These are phyloP conservation scores for Heliopora coerulea DNA, from an alignment of 92 coral and sea anemone genomes.

Conservation along the genomic window DNA sequence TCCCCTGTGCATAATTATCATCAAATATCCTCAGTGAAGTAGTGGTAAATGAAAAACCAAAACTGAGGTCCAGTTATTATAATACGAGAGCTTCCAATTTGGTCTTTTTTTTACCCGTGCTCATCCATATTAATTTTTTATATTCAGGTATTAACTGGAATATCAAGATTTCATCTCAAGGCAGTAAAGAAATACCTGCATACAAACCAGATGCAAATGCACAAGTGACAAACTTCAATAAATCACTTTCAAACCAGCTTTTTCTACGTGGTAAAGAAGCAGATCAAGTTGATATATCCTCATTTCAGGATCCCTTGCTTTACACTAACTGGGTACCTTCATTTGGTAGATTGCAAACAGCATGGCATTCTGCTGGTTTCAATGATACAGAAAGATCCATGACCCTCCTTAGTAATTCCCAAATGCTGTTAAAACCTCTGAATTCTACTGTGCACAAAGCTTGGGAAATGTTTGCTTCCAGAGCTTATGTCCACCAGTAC, in stretches of 20 bases:
- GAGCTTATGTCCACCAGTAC: constrained; percentile 97
- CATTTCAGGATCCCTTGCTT: constrained; percentile 70
- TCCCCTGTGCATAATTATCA: too few species aligned
- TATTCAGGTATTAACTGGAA: constrained; percentile 92
- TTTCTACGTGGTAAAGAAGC: constrained; percentile 91
- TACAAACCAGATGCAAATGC: constrained; percentile 22
- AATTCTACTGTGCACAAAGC: constrained; percentile 86
- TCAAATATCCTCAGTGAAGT: too few species aligned
- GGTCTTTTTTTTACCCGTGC: too few species aligned
- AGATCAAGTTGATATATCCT: constrained; percentile 66
- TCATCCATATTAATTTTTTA: too few species aligned
- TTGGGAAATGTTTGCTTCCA: constrained; percentile 95
- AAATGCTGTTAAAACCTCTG: constrained; percentile 77
- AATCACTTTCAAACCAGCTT: constrained; percentile 79
- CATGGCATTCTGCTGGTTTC: constrained; percentile 77
- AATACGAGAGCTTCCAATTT: too few species aligned
- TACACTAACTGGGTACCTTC: constrained; percentile 79
- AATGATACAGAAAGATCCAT: constrained; percentile 83
- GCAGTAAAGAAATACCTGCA: constrained; percentile 52
- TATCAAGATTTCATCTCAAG: constrained; percentile 65
- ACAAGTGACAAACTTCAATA: constrained; percentile 54
- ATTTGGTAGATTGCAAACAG: constrained; percentile 40
- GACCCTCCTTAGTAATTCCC: constrained; percentile 89
- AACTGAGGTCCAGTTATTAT: too few species aligned
- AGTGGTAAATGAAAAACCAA: too few species aligned